Conservation (phyloP, 1,140 invertebrate genomes). For the Scaptomyza pallida region DNA sequence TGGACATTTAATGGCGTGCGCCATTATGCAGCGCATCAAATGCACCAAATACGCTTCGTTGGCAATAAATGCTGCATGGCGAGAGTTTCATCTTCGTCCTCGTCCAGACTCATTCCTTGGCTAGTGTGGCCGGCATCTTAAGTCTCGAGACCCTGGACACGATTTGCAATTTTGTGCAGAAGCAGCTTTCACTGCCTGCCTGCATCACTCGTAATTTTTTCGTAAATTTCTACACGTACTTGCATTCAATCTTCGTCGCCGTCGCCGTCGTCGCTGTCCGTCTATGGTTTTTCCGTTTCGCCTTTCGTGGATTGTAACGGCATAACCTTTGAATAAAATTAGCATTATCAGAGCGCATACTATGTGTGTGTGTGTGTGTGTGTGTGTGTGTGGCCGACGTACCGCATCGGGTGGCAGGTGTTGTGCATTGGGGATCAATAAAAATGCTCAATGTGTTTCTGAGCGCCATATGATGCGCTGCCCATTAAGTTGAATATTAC, state of each 20-base stretch:
- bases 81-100: slow-evolving; percentile 26
- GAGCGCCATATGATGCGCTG: slow-evolving; percentile 57
- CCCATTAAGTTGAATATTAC: slow-evolving; percentile 46
- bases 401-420: slow-evolving; percentile 41
- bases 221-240: slow-evolving; percentile 79
- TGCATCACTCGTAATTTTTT: slow-evolving; percentile 74
- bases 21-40: slow-evolving; percentile 81
- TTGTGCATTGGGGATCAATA: slow-evolving; percentile 51
- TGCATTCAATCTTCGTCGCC: slow-evolving; percentile 77
- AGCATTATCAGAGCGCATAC: slow-evolving; percentile 64
- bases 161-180: slow-evolving; percentile 69
- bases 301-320: slow-evolving; percentile 57
- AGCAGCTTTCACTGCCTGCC: slow-evolving; percentile 30
- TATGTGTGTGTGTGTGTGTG: slow-evolving; percentile 24
- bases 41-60: slow-evolving; percentile 81
- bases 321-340: slow-evolving; percentile 80
- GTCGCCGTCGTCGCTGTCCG: slow-evolving; percentile 41
- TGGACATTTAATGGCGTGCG: slow-evolving; percentile 80
- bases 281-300: slow-evolving; percentile 14
- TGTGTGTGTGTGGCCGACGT: slow-evolving; percentile 31
- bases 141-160: slow-evolving; percentile 55
- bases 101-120: not conserved
- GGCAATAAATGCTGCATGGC: slow-evolving; percentile 81
- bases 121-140: slow-evolving; percentile 1
- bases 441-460: slow-evolving; percentile 62